phyloP scores from a whole-genome alignment of 2,888 invertebrate species.

The Drosophila mettleri region DNA sequence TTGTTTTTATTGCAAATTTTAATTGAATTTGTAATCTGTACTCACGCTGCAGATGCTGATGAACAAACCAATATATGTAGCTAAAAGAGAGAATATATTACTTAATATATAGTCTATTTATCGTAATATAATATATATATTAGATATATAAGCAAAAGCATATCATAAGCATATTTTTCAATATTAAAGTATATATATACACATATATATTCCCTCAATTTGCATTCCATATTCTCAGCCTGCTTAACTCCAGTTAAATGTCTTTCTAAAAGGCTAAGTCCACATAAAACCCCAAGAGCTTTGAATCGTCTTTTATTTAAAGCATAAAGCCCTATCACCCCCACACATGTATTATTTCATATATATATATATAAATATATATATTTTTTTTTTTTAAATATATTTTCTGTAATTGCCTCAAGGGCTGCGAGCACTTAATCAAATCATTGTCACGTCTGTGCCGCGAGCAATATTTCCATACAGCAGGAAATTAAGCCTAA shows the following conservation, averaged over 20 bases:
- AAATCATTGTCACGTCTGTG: conserved; percentile 78
- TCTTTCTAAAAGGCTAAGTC: not conserved
- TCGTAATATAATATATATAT: too few species aligned
- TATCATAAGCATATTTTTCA: too few species aligned
- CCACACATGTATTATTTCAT: not conserved
- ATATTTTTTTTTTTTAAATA: not conserved
- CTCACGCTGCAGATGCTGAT: not conserved
- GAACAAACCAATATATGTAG: too few species aligned
- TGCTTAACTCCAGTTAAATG: not conserved
- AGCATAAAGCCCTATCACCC: not conserved
- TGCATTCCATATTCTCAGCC: not conserved
- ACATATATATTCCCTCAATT: too few species aligned
- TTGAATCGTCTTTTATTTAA: not conserved
- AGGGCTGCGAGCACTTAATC: conserved; percentile 54
- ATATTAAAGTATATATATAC: too few species aligned
- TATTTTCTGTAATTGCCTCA: conserved; percentile 14
- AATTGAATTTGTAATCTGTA: not conserved
- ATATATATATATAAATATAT: too few species aligned
- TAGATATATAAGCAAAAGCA: too few species aligned
- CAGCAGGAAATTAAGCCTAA: conserved; percentile 75
- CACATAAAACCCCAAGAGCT: not conserved
- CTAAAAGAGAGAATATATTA: not conserved
- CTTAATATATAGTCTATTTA: too few species aligned
- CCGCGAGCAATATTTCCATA: conserved; percentile 51
- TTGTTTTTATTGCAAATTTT: not conserved